Percentiles rank a stretch among this genome's conserved stretches.
These are phyloP conservation scores for Amazona guildingii DNA, from an alignment of 2,113 vertebrate genomes.

Conservation along the genomic window DNA sequence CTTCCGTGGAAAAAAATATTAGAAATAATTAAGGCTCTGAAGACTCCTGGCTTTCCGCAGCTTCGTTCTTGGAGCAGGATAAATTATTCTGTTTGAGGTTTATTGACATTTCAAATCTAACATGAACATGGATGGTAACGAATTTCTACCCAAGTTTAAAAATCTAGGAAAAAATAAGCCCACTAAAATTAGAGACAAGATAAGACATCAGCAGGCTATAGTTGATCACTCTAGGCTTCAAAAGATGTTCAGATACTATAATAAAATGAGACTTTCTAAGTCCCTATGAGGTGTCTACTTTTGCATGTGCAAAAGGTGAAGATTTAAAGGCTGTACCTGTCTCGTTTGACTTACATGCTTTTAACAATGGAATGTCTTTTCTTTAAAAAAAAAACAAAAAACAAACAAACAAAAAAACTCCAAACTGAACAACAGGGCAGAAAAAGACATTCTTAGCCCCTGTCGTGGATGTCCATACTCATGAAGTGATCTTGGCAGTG, in stretches of 20 bases:
- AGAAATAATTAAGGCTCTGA: not conserved
- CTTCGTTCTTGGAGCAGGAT: not conserved
- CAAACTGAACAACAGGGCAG: not conserved
- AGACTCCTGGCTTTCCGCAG: not conserved
- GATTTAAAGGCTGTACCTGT: not conserved
- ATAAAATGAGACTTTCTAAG: not conserved
- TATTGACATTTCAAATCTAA: not conserved
- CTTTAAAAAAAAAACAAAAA: not conserved
- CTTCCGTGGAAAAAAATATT: not conserved
- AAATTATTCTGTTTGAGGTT: not conserved
- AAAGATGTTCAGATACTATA: not conserved
- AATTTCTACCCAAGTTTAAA: not conserved
- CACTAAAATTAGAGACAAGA: not conserved
- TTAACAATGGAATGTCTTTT: rapidly evolving
- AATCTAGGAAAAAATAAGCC: not conserved
- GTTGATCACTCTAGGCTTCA: not conserved
- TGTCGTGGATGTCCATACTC: not conserved
- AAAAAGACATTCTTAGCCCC: not conserved
- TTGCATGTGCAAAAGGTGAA: not conserved
- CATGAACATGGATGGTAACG: not conserved
- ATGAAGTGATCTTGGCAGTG: not conserved
- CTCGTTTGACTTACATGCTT: not conserved
- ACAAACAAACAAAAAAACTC: not conserved
- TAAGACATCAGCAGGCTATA: not conserved
- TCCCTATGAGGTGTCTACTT: not conserved